Evolutionary conservation across 2,113 vertebrate genomes (phyloP), one percentile per base, ranked within the genome.

Genomic region (Zosterops lateralis): DNA sequence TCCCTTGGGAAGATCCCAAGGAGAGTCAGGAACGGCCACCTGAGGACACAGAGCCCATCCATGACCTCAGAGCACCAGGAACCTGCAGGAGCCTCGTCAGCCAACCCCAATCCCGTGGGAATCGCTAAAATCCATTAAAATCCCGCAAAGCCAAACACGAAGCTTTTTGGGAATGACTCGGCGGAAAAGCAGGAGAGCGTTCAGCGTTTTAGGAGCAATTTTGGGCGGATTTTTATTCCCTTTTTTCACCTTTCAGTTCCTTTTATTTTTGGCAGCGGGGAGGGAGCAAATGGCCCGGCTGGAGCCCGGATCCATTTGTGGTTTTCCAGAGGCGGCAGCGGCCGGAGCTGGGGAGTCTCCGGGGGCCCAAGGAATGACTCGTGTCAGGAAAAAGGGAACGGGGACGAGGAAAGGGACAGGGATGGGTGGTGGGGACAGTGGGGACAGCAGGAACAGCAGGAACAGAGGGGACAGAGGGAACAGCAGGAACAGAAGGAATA

Each of bases 211-310:
- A 77, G 88, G 68, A 73, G 81, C 57, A 3, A 31, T 72, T 62
- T 44, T 0, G 26, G 66, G 67, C 0, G 40, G 51, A 4, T 72
- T 75, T 47, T 22, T 28, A 57, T 48, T 24, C 6, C 22, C 7
- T 24, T 24, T 13, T 24, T 48, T 24, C 12, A 24, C 17, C 19
- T 71, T 58, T 57, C 48, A 44, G 13, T 61, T 17, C 66, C 47
- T 48, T 48, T 90, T 86, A 89, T 94, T 95, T 92, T 93, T 94
- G 95, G 90, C 92, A 57, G 68, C n/a, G 6, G 34, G 48, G 38
- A 50, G 48, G 34, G 19, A 82, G 66, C 10, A 45, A 85, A 64
- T 31, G 66, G 83, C 42, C 61, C 61, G 8, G 34, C 75, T 40
- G 4, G 9, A 92, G 86, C 61, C 71, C 5, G 8, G 79, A 90